Percentiles rank a stretch among this genome's conserved stretches.
Evolutionary conservation across 2,113 vertebrate species (phyloP).

Genomic region (Dipodomys ordii): DNA sequence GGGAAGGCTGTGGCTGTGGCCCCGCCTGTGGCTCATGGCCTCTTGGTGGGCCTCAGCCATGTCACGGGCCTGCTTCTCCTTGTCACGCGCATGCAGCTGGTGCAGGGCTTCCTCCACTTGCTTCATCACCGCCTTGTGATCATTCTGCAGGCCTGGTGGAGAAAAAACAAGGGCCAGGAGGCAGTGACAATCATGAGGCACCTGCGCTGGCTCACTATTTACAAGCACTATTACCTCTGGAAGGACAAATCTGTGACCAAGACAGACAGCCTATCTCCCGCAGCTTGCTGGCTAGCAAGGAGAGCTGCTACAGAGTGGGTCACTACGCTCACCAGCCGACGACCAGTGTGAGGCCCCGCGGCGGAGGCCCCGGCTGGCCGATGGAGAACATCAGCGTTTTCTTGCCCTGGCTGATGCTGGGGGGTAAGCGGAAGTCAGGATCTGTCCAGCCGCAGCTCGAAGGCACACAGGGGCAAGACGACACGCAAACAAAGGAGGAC

Average conservation of each 20-base stretch:
- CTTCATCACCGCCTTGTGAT: slow-evolving; percentile 96
- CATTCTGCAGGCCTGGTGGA: slow-evolving; percentile 94
- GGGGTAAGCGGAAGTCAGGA: background rate
- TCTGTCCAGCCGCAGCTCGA: too few relatives aligned
- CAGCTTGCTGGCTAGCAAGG: background rate
- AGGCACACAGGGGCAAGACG: rapidly evolving
- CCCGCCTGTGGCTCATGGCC: slow-evolving; percentile 80
- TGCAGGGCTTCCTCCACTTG: slow-evolving; percentile 97
- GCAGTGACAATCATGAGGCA: rapidly evolving
- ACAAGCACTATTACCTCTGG: rapidly evolving
- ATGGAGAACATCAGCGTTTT: background rate
- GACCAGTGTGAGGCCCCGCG: rapidly evolving
- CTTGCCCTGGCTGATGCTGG: background rate
- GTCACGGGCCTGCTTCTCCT: slow-evolving; percentile 91
- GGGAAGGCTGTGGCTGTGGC: slow-evolving; percentile 58
- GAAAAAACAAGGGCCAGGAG: background rate
- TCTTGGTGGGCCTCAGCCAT: slow-evolving; percentile 86
- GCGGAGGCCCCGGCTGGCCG: too few relatives aligned
- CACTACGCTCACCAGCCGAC: background rate
- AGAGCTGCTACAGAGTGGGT: background rate
- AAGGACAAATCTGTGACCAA: background rate
- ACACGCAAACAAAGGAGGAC: background rate
- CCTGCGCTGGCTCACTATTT: background rate
- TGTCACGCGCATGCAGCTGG: slow-evolving; percentile 93
- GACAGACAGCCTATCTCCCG: background rate